Percentiles rank a stretch among this genome's conserved stretches.
These are phyloP conservation scores for Diogma glabrata DNA, from an alignment of 2,888 invertebrate species.

Conservation along the genomic window DNA sequence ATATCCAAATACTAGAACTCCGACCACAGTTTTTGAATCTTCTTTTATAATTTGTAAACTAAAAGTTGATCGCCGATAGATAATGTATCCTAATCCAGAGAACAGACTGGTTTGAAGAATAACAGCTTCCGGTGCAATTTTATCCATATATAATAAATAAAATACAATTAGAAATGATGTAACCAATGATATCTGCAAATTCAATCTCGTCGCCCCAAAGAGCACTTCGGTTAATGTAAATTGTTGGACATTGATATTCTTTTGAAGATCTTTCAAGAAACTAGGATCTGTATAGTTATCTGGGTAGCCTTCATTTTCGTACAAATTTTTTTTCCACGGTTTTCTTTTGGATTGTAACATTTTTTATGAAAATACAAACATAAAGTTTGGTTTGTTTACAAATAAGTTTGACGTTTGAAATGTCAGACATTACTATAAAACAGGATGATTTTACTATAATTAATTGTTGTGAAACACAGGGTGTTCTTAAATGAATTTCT, in stretches of 20 bases:
- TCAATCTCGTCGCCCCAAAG: slow-evolving; percentile 62
- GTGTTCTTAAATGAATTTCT: no score
- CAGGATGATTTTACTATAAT: no score
- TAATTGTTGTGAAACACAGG: no score
- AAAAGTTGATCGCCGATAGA: slow-evolving; percentile 37
- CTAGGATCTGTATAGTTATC: slow-evolving; percentile 87
- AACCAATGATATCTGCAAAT: slow-evolving; percentile 68
- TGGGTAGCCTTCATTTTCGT: slow-evolving; percentile 73
- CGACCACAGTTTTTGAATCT: slow-evolving; percentile 65
- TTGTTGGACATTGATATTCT: slow-evolving; percentile 68
- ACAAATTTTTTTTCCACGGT: slow-evolving; percentile 78
- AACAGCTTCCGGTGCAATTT: slow-evolving; percentile 50
- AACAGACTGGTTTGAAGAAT: slow-evolving; percentile 44
- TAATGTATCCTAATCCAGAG: slow-evolving; percentile 50
- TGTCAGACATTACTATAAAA: no score
- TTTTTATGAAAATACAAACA: no score
- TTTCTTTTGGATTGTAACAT: no score
- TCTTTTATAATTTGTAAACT: slow-evolving; percentile 34
- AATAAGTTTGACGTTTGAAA: no score
- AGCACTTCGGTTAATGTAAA: slow-evolving; percentile 59
- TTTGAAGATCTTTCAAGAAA: slow-evolving; percentile 73
- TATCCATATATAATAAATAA: slow-evolving; percentile 58
- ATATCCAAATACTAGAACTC: slow-evolving; percentile 78
- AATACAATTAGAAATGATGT: slow-evolving; percentile 61
- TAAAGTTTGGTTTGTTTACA: no score